Percentiles rank a stretch among this genome's conserved stretches.
Evolutionary conservation across 2,888 invertebrate genomes (phyloP).

Genomic region (Dicyrtomina minuta): DNA sequence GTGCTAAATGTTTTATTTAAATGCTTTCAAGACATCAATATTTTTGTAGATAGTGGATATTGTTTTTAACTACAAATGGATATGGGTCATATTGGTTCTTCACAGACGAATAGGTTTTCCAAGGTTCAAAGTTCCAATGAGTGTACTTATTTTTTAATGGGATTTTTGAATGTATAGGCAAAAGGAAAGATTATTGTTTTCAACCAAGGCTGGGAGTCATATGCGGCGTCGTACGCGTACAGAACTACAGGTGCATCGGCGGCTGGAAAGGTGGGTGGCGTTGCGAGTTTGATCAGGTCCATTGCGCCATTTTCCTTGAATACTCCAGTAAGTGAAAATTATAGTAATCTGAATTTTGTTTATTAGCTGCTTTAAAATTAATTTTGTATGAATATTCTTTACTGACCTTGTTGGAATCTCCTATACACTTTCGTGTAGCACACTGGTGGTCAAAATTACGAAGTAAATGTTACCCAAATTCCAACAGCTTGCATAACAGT

Average conservation of each 20-base stretch:
- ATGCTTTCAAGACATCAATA: too few species aligned
- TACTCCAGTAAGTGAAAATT: not conserved
- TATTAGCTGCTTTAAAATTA: too few species aligned
- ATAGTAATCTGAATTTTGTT: too few species aligned
- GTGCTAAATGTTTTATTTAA: too few species aligned
- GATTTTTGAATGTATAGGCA: constrained; percentile 37
- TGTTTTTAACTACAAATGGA: too few species aligned
- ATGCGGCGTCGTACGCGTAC: constrained; percentile 56
- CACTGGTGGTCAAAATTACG: constrained; percentile 55
- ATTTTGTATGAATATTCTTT: too few species aligned
- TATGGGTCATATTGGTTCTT: too few species aligned
- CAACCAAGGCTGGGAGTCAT: constrained; percentile 53
- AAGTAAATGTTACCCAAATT: constrained; percentile 63
- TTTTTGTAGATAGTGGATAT: too few species aligned
- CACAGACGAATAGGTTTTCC: too few species aligned
- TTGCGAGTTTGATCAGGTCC: constrained; percentile 57
- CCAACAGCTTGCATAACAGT: constrained; percentile 74
- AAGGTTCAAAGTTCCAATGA: too few species aligned
- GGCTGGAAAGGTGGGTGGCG: constrained; percentile 57
- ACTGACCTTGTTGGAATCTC: too few species aligned
- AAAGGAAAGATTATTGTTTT: constrained; percentile 50
- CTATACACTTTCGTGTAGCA: constrained; percentile 14
- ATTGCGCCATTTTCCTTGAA: constrained; percentile 46
- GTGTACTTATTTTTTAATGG: too few species aligned
- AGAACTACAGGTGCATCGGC: constrained; percentile 56